Conservation (phyloP, 1,140 invertebrate genomes). For the Listronotus bonariensis region DNA sequence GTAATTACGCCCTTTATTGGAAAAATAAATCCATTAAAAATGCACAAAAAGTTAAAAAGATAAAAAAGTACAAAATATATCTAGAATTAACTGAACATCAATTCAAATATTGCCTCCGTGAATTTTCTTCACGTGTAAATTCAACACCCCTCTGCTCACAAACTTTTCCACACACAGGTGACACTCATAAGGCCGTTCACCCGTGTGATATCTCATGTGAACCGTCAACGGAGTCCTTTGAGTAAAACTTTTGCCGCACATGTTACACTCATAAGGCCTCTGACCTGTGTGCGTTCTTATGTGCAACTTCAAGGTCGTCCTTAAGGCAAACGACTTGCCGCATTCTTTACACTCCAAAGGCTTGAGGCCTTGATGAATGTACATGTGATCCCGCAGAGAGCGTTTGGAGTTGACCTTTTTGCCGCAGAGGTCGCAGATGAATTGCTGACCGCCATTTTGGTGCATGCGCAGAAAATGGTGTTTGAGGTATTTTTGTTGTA, state of each 20-base stretch:
- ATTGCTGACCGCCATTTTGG: conserved; percentile 43
- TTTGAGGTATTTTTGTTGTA: conserved; percentile 43
- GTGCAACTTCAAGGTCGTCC: conserved; percentile 66
- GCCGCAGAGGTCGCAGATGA: conserved; percentile 46
- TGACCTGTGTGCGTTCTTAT: conserved; percentile 77
- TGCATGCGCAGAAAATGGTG: conserved; percentile 44
- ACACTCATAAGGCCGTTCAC: conserved; percentile 66
- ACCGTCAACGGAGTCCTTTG: conserved; percentile 46
- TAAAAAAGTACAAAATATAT: too few species aligned
- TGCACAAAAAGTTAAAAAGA: too few species aligned
- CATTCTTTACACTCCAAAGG: conserved; percentile 49
- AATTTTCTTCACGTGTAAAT: conserved; percentile 40
- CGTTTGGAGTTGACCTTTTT: conserved; percentile 44
- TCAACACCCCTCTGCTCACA: conserved; percentile 56
- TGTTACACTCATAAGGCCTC: conserved; percentile 71
- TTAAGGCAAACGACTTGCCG: conserved; percentile 41
- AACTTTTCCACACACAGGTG: conserved; percentile 71
- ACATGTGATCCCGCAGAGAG: conserved; percentile 44
- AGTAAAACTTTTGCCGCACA: conserved; percentile 67
- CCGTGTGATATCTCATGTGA: conserved; percentile 61
- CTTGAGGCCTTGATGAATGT: conserved; percentile 48
- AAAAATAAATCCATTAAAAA: too few species aligned
- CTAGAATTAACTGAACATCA: not conserved
- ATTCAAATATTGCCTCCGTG: conserved; percentile 31
- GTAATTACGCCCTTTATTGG: too few species aligned